phyloP scores from a whole-genome alignment of 2,797 vertebrate genomes.

The Apogon talboti region DNA sequence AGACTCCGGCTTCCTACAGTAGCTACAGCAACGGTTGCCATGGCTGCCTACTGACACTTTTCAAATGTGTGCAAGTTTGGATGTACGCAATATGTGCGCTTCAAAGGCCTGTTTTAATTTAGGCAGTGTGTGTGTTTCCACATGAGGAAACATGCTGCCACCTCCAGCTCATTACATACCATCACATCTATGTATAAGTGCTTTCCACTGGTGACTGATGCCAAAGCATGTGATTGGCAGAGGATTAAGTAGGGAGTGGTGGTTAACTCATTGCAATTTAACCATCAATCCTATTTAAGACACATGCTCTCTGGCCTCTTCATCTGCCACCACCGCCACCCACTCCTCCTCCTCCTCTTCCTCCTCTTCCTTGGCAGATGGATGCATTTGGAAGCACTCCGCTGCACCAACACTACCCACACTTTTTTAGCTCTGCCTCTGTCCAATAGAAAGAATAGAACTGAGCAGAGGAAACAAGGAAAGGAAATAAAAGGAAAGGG shows the following conservation, averaged over 20 bases:
- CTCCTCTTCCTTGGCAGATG: slow-evolving; percentile 62
- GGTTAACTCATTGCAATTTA: slow-evolving; percentile 45
- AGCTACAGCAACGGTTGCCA: slow-evolving; percentile 65
- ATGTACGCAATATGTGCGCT: not conserved
- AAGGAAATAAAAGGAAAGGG: slow-evolving; percentile 13
- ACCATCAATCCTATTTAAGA: slow-evolving; percentile 65
- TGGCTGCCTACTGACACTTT: slow-evolving; percentile 46
- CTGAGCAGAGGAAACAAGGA: slow-evolving; percentile 3
- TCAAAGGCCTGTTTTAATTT: not conserved
- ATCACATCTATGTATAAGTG: slow-evolving; percentile 2
- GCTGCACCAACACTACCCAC: slow-evolving; percentile 65
- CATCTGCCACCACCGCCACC: slow-evolving; percentile 19
- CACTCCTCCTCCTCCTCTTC: slow-evolving; percentile 26
- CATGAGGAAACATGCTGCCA: not conserved
- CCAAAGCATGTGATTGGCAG: slow-evolving; percentile 20
- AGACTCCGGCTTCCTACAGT: slow-evolving; percentile 52
- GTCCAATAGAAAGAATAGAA: slow-evolving; percentile 14
- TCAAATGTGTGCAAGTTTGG: slow-evolving; percentile 29
- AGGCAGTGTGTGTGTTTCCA: slow-evolving; percentile 1
- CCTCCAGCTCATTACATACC: slow-evolving; percentile 7
- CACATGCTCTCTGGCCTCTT: slow-evolving; percentile 57
- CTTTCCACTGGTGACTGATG: slow-evolving; percentile 11
- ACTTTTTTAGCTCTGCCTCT: slow-evolving; percentile 40
- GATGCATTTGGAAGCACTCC: slow-evolving; percentile 58
- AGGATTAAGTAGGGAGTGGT: slow-evolving; percentile 55